Base-by-base conservation (phyloP, 2,888 invertebrate species). In the Arge pagana region DNA sequence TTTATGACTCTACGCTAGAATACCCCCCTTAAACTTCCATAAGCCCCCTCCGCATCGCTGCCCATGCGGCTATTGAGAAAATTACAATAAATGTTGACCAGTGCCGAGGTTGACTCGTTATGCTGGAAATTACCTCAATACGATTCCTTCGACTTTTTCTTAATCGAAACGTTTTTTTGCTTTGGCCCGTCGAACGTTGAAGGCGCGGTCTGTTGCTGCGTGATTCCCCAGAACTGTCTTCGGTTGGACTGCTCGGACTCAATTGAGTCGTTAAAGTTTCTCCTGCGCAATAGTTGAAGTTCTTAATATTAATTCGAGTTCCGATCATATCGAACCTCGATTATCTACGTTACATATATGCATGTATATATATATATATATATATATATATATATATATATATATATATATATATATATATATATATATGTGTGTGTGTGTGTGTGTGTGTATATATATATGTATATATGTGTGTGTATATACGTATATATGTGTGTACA, bases 161-260 rank as follows among this genome's bases (percentile, higher is more conserved):
- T 55, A 93, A 82, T 56, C 94, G 86, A 79, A 96, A 96, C 0
- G 96, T 96, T 78, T 93, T 95, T 65, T 96, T 85, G 67, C 94
- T 96, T 70, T 93, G 95, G 26, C 93, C 95, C 78, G 94, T 96
- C 49, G 94, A 89, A 15, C 96, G 83, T 71, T 96, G 96, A 52
- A 96, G 82, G 3, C 93, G 81, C 24, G 88, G 87, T 70, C 83
- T 79, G 76, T 81, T 74, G 64, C 81, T 76, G 71, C 79, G 72
- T 51, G 69, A 77, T 70, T 84, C 84, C 15, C 85, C 85, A 1
- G 86, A 85, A 63, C 85, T 85, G 61, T 85, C 87, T 68, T 85
- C 86, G 30, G 79, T 83, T 21, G 85, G 86, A 72, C 86, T 86
- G 61, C 81, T 84, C 15, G 90, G 90, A 35, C 90, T 90, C 53